Evolutionary conservation across 1,140 invertebrate genomes (phyloP), one percentile per base, ranked within the genome.

Genomic region (Drosophila biarmipes): DNA sequence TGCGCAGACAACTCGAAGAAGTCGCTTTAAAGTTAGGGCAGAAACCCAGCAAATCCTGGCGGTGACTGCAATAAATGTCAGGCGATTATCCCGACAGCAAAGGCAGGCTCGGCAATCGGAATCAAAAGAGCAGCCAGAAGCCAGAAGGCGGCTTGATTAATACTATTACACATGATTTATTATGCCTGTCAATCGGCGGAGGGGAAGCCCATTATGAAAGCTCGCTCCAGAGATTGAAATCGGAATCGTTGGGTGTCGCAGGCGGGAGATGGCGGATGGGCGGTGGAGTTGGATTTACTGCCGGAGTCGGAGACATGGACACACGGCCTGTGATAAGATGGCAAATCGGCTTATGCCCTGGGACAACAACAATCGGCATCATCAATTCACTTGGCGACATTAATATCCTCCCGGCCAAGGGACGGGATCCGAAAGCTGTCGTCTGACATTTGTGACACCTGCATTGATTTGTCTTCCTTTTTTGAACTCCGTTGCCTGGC

Each of bases 371-470:
- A 89, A 82, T 89, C 82, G 82, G 80, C 82, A 87, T 87, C 82
- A 87, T 87, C 84, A 87, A 87, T 87, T 87, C 82, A 82, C 84
- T 87, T 73, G 80, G 84, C 84, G 84, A 89, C 84, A 89, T 89
- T 89, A 89, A 89, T 89, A 89, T 89, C 84, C 76, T 68, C 76
- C 46, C 29, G 55, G 52, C 55, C 42, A 31, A 43, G 63, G 57
- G 51, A 79, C 43, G 64, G 27, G 34, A 34, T 56, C 67, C 49
- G 15, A 89, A 89, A 80, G 84, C 84, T 80, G 84, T 89, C 84
- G 79, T 80, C 84, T 89, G 84, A 89, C 84, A 89, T 89, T 89
- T 89, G 84, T 89, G 84, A 89, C 84, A 89, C 84, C 84, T 89
- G 84, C 84, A 89, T 89, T 89, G 84, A 89, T 89, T 89, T 89